Base-by-base conservation (phyloP, 1,140 invertebrate genomes). In the Zophobas atratus region DNA sequence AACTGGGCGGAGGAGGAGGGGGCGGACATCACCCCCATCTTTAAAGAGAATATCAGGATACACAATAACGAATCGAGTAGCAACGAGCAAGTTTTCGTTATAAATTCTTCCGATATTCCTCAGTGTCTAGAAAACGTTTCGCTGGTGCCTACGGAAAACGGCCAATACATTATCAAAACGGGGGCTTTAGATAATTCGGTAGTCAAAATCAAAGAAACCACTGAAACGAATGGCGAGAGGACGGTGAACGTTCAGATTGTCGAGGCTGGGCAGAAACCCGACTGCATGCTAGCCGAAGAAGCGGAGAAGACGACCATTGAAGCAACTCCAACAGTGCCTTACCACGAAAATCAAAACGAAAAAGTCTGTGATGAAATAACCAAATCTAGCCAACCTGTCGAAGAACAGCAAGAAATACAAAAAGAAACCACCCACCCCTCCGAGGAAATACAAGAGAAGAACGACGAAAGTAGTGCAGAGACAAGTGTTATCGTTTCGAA, bases 1-100 rank as follows among this genome's bases (percentile, higher is more conserved):
- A 84, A 80, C n/a, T 86, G 83, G 83, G 84, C 79, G 0, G 82
- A 82, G 34, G 84, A 84, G 33, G 84, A 85, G 35, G 77, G 77
- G 2, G 20, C 79, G 8, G 79, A 81, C 46, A 80, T 81, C 20
- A 55, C 35, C 20, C 79, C 75, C 35, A 60, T 70, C 43, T 72
- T 77, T 60, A 77, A 80, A 60, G 81, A 83, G 4, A 78, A 57
- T 70, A 48, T 76, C 4, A 81, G 81, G 67, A 43, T 70, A 32
- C 43, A 79, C 5, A 48, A 32, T 32, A 81, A 83, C 6, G 80
- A 82, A 20, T 57, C 80, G 8, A 80, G 20, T 20, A 20, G 77
- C 4, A 57, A 80, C 35, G 82, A 80, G 38, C 81, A 81, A 6
- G 80, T 84, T 35, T 82, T 79, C 43, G 80, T 84, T 74, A 82